These are phyloP conservation scores for Drosophila erecta DNA, from an alignment of 1,140 invertebrate genomes.

Conservation along the genomic window DNA sequence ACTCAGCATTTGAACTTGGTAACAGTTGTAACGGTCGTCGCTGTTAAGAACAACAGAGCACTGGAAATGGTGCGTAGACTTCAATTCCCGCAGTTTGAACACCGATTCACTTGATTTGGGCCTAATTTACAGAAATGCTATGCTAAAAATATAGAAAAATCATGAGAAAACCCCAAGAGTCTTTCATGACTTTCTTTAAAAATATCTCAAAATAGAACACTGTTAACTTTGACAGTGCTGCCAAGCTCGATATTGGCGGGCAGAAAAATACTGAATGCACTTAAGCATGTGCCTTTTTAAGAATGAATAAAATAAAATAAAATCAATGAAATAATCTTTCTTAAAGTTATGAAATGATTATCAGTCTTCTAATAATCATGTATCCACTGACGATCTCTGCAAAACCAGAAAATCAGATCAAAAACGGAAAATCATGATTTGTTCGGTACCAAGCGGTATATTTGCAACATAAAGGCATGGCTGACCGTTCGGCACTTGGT, in stretches of 20 bases:
- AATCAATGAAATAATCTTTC: too few species aligned
- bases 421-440: background rate
- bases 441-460: background rate
- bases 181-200: too few species aligned
- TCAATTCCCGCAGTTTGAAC: background rate
- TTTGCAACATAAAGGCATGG: background rate
- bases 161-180: too few species aligned
- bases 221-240: conserved; percentile 4
- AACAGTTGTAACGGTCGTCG: conserved; percentile 9
- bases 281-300: too few species aligned
- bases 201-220: background rate
- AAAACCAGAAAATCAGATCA: too few species aligned
- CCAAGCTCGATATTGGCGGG: background rate
- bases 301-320: too few species aligned
- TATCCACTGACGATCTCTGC: too few species aligned
- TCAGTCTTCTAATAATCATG: too few species aligned
- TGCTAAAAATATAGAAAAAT: too few species aligned
- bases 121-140: too few species aligned
- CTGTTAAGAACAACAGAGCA: background rate
- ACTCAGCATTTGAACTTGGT: conserved; percentile 40
- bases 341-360: too few species aligned
- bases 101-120: background rate
- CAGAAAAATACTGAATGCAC: background rate
- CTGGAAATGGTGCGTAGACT: background rate
- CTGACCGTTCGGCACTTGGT: background rate